These are phyloP conservation scores for Vanessa atalanta DNA, from an alignment of 1,140 invertebrate species.

Conservation along the genomic window DNA sequence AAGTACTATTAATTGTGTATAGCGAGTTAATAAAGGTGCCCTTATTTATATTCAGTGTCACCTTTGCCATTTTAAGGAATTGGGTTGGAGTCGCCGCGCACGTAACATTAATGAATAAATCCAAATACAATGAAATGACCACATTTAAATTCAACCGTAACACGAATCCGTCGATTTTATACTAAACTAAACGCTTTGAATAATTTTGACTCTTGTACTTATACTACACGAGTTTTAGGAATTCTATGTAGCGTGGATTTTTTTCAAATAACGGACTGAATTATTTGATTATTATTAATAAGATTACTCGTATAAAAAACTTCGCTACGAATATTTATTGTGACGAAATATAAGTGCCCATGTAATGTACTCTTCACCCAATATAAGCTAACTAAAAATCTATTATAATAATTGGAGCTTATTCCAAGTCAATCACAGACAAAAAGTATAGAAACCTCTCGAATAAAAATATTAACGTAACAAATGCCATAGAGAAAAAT, in stretches of 20 bases:
- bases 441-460: too few relatives aligned
- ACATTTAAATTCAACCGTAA: slow-evolving; percentile 48
- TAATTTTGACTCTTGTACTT: slow-evolving; percentile 1
- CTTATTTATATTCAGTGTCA: slow-evolving; percentile 45
- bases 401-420: too few relatives aligned
- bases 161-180: slow-evolving; percentile 32
- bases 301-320: too few relatives aligned
- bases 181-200: slow-evolving; percentile 26
- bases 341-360: not conserved
- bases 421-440: too few relatives aligned
- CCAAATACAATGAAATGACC: slow-evolving; percentile 48
- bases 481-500: too few relatives aligned
- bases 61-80: slow-evolving; percentile 41
- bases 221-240: slow-evolving; percentile 31
- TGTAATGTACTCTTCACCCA: too few relatives aligned
- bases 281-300: too few relatives aligned
- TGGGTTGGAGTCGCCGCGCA: slow-evolving; percentile 32
- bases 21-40: slow-evolving; percentile 10
- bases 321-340: too few relatives aligned
- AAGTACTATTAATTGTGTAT: not conserved
- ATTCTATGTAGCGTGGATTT: slow-evolving; percentile 42
- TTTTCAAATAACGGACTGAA: not conserved
- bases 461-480: too few relatives aligned
- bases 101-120: slow-evolving; percentile 44
- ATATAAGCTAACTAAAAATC: too few relatives aligned